Evolutionary conservation across 2,113 vertebrate genomes (phyloP).

Genomic region (Callaeas wilsoni): DNA sequence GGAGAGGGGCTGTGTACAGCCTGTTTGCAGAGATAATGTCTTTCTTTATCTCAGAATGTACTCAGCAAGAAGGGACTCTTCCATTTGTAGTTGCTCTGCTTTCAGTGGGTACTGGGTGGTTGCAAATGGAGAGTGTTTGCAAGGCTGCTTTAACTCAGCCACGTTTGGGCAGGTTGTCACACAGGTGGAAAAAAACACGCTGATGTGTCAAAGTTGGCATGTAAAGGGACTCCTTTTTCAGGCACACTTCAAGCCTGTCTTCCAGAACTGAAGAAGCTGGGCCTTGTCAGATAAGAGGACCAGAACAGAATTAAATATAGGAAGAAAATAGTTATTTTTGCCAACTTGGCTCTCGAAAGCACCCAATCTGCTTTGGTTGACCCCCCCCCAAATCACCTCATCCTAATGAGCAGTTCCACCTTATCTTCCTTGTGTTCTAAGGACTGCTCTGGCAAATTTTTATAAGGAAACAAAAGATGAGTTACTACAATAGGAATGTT

Average conservation of each 20-base stretch:
- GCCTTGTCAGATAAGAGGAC: background rate
- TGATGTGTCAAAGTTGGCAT: background rate
- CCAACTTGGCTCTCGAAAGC: background rate
- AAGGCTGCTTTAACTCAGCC: background rate
- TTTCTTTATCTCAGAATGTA: background rate
- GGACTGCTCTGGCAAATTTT: background rate
- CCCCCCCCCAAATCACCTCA: fast-evolving
- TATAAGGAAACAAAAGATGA: background rate
- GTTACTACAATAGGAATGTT: fast-evolving
- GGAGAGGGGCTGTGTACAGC: background rate
- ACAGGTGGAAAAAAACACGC: background rate
- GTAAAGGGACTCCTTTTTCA: background rate
- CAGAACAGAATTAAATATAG: background rate
- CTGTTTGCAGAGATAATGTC: background rate
- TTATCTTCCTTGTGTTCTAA: background rate
- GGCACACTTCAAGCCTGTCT: background rate
- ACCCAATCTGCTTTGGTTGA: background rate
- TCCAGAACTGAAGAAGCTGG: background rate
- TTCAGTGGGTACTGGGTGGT: background rate
- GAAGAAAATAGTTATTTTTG: background rate
- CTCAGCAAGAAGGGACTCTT: background rate
- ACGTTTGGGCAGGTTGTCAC: background rate
- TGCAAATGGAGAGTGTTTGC: background rate
- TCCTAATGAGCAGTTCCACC: background rate
- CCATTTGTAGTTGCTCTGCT: background rate